phyloP scores from a whole-genome alignment of 1,140 invertebrate genomes.

The Scaptomyza pallida region DNA sequence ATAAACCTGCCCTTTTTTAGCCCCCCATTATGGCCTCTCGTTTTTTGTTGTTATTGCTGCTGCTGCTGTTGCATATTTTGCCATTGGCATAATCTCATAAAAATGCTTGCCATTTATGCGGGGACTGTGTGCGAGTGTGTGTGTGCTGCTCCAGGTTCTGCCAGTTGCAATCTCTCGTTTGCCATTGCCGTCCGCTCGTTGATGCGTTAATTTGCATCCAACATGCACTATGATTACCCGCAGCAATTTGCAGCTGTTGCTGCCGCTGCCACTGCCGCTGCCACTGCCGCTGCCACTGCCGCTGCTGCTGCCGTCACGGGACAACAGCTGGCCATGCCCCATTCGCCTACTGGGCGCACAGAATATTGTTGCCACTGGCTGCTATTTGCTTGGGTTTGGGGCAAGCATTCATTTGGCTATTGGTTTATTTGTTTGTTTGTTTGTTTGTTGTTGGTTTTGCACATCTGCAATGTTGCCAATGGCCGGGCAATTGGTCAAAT shows the following conservation, averaged over 20 bases:
- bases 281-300: conserved; percentile 39
- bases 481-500: conserved; percentile 23
- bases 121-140: conserved; percentile 26
- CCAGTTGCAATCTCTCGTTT: conserved; percentile 13
- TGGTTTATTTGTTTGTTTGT: conserved; percentile 44
- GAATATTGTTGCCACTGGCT: conserved; percentile 37
- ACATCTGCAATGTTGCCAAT: conserved; percentile 57
- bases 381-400: background rate
- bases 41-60: conserved; percentile 24
- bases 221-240: conserved; percentile 82
- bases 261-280: conserved; percentile 34
- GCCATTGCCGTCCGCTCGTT: conserved; percentile 48
- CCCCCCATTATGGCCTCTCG: background rate
- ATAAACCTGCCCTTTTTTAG: conserved; percentile 35
- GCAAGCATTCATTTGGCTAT: conserved; percentile 13
- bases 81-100: conserved; percentile 75
- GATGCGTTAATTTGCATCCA: conserved; percentile 82
- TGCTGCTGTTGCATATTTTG: conserved; percentile 60
- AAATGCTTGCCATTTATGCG: conserved; percentile 64
- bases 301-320: conserved; percentile 25
- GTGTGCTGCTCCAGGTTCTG: conserved; percentile 5
- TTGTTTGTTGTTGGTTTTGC: conserved; percentile 52
- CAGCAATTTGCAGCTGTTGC: conserved; percentile 76
- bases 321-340: conserved; percentile 53
- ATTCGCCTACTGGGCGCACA: conserved; percentile 64